A percentile compares a stretch with the other conserved stretches of the same genome.
phyloP scores from a whole-genome alignment of 2,113 vertebrate species.

The Aspidoscelis tigris region DNA sequence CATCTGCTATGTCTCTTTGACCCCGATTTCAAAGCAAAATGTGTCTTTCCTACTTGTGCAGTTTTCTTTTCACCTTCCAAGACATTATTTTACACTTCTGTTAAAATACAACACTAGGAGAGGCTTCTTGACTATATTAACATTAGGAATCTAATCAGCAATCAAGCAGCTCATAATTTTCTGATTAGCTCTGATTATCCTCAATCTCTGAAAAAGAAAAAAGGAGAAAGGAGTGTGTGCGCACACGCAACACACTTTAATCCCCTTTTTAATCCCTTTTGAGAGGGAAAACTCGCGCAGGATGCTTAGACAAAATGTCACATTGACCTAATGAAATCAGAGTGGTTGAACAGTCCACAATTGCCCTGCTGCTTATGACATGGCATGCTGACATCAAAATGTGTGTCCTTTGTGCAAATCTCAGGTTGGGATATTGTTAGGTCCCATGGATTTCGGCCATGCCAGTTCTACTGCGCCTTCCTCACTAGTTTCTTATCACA shows the following conservation, averaged over 20 bases:
- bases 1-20: slow-evolving; percentile 21
- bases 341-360: neutral
- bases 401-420: neutral
- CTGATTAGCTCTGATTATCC: slow-evolving; percentile 89
- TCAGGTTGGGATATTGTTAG: neutral
- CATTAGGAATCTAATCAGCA: slow-evolving; percentile 89
- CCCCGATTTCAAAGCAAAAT: slow-evolving; percentile 11
- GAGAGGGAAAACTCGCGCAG: fast-evolving
- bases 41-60: slow-evolving; percentile 47
- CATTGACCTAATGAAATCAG: slow-evolving; percentile 3
- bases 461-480: neutral
- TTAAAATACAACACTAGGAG: slow-evolving; percentile 81
- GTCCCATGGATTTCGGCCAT: neutral
- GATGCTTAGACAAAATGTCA: slow-evolving; percentile 32
- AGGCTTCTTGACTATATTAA: slow-evolving; percentile 87
- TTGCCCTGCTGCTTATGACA: no score
- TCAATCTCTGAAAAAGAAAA: slow-evolving; percentile 71
- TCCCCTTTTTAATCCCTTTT: slow-evolving; percentile 40
- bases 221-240: slow-evolving; percentile 53
- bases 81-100: slow-evolving; percentile 81
- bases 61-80: slow-evolving; percentile 63
- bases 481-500: neutral
- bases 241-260: slow-evolving; percentile 44
- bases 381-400: neutral
- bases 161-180: slow-evolving; percentile 89